Percentiles rank a stretch among this genome's conserved stretches.
Conservation (phyloP, 2,888 invertebrate species). For the Beris chalybata region DNA sequence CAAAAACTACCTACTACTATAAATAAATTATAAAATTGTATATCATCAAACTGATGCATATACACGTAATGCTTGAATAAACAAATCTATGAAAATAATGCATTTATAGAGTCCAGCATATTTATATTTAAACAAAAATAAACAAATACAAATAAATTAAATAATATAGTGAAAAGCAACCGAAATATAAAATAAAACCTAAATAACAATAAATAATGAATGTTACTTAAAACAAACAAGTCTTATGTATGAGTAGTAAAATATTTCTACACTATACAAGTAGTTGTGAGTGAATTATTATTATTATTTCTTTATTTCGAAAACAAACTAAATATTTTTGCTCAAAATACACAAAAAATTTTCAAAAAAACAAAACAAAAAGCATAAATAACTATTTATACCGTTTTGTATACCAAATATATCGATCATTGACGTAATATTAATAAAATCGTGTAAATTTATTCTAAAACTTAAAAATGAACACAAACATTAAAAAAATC, state of each 20-base stretch:
- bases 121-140: conserved; percentile 18
- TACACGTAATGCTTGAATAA: background rate
- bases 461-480: conserved; percentile 12
- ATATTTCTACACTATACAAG: conserved; percentile 7
- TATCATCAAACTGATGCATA: background rate
- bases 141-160: conserved; percentile 13
- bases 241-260: background rate
- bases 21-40: background rate
- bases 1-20: background rate
- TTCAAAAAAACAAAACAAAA: background rate
- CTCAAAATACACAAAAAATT: conserved; percentile 22
- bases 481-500: conserved; percentile 41
- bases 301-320: conserved; percentile 16
- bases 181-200: no score
- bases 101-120: conserved; percentile 34
- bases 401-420: conserved; percentile 1
- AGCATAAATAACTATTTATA: background rate
- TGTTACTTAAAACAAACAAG: no score
- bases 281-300: conserved; percentile 25
- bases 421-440: conserved; percentile 1
- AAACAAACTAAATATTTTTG: conserved; percentile 17
- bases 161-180: conserved; percentile 10
- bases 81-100: conserved; percentile 30
- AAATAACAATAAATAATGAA: background rate
- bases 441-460: no score